phyloP scores from a whole-genome alignment of 2,113 vertebrate genomes.

The Oenanthe oenanthe region DNA sequence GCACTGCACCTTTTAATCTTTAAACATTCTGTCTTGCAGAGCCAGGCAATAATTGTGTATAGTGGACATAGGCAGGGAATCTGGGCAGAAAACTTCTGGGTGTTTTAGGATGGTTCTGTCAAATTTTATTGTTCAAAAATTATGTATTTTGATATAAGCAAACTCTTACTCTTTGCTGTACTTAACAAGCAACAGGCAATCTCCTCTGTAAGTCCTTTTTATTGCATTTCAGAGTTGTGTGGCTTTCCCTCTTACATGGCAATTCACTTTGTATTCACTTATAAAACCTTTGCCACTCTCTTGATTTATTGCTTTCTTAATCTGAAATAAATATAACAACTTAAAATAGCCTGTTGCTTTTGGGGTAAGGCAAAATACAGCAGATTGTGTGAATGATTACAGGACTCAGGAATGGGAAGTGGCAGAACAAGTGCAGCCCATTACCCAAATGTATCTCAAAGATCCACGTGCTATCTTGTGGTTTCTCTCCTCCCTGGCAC shows the following conservation, averaged over 20 bases:
- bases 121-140: conserved; percentile 16
- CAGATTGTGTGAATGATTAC: neutral
- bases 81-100: neutral
- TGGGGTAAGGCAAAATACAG: neutral
- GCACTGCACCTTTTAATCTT: conserved; percentile 9
- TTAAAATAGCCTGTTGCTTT: conserved; percentile 8
- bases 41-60: neutral
- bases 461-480: fast-evolving
- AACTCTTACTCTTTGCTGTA: conserved; percentile 5
- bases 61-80: neutral
- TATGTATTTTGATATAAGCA: conserved; percentile 3
- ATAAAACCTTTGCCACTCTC: neutral
- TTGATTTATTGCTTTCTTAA: conserved; percentile 38
- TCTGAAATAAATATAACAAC: conserved; percentile 1
- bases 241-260: neutral
- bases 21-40: neutral
- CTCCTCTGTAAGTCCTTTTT: conserved; percentile 24
- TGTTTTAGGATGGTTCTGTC: neutral
- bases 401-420: neutral
- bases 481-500: neutral
- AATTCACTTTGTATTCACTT: neutral
- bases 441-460: neutral
- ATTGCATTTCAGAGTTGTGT: neutral
- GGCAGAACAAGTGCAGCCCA: neutral
- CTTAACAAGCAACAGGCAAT: conserved; percentile 12